Evolutionary conservation across 2,797 vertebrate species (phyloP).

Genomic region (Cossypha dichroa): DNA sequence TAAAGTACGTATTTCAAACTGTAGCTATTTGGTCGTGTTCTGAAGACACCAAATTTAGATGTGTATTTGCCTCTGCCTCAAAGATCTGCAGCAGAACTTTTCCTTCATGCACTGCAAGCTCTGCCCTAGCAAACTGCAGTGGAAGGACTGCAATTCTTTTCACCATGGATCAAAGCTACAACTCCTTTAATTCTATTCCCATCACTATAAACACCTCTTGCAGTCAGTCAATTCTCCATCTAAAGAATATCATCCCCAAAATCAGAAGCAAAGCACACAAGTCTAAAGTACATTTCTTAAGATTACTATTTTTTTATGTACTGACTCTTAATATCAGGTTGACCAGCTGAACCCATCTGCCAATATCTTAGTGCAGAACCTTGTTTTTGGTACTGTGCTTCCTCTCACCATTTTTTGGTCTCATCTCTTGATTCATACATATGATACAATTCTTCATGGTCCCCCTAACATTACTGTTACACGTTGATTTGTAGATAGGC

Average conservation of each 20-base stretch:
- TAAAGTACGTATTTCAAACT: not conserved
- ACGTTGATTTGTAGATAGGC: not conserved
- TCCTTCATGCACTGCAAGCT: not conserved
- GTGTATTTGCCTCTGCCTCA: not conserved
- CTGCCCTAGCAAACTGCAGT: not conserved
- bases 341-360: not conserved
- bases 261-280: not conserved
- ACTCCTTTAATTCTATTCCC: not conserved
- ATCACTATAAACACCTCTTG: not conserved
- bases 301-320: not conserved
- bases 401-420: not conserved
- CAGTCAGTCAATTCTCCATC: not conserved
- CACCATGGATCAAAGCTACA: not conserved
- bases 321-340: not conserved
- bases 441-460: not conserved
- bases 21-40: not conserved
- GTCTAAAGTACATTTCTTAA: not conserved
- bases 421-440: not conserved
- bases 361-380: not conserved
- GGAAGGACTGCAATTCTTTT: not conserved
- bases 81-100: not conserved
- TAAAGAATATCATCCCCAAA: not conserved
- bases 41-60: not conserved
- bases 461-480: not conserved
- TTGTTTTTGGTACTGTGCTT: fast-evolving